Percentiles rank a stretch among this genome's conserved stretches.
phyloP scores from a whole-genome alignment of 2,113 vertebrate species.

The Petrocephalus microphthalmus region DNA sequence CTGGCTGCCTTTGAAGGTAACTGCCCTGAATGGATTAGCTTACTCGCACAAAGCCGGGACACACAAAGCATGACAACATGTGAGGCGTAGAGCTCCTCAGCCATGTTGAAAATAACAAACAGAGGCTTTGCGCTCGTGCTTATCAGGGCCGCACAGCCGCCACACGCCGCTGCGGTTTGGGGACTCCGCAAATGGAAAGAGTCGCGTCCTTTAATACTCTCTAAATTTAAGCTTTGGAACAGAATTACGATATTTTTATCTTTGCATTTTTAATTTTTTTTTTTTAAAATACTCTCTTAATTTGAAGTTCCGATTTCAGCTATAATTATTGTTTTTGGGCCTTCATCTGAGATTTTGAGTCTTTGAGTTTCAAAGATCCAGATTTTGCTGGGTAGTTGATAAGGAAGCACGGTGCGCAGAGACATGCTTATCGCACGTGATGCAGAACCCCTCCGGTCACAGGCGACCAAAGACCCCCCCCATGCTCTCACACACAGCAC shows the following conservation, averaged over 20 bases:
- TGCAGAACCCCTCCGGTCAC: neutral
- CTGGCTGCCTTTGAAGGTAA: neutral
- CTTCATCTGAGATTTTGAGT: neutral
- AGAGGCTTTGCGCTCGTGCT: neutral
- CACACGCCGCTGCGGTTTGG: neutral
- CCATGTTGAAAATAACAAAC: constrained; percentile 1
- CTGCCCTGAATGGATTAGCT: neutral
- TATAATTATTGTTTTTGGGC: constrained; percentile 2
- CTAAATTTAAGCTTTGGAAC: neutral
- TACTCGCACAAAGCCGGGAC: neutral
- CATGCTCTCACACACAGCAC: neutral
- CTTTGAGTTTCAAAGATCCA: neutral
- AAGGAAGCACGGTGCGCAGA: neutral
- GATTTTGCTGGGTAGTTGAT: neutral
- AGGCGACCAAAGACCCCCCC: neutral
- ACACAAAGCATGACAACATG: neutral
- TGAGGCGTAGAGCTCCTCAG: neutral
- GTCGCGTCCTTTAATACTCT: neutral
- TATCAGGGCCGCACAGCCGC: neutral
- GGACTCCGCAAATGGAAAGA: neutral
- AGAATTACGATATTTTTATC: neutral
- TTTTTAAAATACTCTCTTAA: too few relatives aligned
- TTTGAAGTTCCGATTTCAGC: neutral
- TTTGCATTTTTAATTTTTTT: too few relatives aligned
- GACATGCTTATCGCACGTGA: neutral